These are phyloP conservation scores for Megalops atlanticus DNA, from an alignment of 2,113 vertebrate species.

Conservation along the genomic window DNA sequence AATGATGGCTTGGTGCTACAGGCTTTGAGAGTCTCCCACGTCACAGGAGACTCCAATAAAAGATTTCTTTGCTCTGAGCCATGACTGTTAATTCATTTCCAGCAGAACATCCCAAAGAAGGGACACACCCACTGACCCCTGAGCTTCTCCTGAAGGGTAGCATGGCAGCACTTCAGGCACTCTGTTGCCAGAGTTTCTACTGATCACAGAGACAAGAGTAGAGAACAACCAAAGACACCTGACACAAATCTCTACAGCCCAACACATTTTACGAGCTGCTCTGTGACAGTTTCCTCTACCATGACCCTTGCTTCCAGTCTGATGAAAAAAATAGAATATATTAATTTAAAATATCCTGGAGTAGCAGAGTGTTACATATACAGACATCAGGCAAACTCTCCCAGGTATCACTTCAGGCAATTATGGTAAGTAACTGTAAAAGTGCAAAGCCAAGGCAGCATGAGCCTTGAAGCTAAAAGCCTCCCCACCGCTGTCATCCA, in stretches of 20 bases:
- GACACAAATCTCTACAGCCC: neutral
- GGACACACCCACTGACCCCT: neutral
- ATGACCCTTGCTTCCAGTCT: neutral
- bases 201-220: neutral
- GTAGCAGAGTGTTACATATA: conserved; percentile 14
- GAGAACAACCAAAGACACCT: neutral
- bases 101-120: too few relatives aligned
- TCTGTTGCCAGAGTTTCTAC: neutral
- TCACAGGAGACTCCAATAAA: too few relatives aligned
- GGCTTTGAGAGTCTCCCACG: too few relatives aligned
- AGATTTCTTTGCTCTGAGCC: too few relatives aligned
- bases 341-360: neutral
- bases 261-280: neutral
- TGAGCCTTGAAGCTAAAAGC: neutral
- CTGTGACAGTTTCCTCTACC: neutral
- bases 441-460: neutral
- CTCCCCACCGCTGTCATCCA: neutral
- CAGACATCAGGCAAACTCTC: conserved; percentile 2
- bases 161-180: neutral
- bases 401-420: neutral
- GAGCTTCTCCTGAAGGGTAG: neutral
- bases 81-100: too few relatives aligned
- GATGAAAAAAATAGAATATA: neutral
- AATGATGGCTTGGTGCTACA: too few relatives aligned
- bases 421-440: conserved; percentile 15